Evolutionary conservation across 1,140 invertebrate species (phyloP), one percentile per base, ranked within the genome.

Genomic region (Wasmannia auropunctata): DNA sequence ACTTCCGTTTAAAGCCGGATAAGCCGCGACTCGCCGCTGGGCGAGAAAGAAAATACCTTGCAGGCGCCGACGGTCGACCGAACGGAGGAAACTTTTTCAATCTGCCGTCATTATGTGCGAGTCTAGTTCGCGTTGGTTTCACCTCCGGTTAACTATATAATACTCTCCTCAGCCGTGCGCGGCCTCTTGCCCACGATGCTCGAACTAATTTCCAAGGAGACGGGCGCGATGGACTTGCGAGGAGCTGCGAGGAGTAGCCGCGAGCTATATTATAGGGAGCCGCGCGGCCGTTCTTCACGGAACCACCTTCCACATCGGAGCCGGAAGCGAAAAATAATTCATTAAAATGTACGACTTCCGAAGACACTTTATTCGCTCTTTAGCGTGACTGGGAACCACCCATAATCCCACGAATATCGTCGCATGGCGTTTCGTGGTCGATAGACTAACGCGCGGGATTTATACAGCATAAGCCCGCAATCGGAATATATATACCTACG

Each of bases 1-100:
- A 89, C 88, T 88, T 89, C 85, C 70, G 56, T 89, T 89, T 89
- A 89, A n/a, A 89, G 58, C 87, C 56, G 88, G 87, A 74, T 86
- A 86, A 89, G 86, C 87, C 51, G 70, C 76, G 84, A 88, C 75
- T 79, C 70, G 83, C 69, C 77, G 81, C 72, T 85, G 83, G n/a
- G 79, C 88, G 67, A 87, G 60, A 79, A 77, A 86, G 81, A 83
- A 81, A 87, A 84, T 54, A 77, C 51, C 31, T 60, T n/a, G n/a
- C n/a, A n/a, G 54, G 34, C n/a, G 34, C 22, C 65, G 56, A 63
- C 81, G 51, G 60, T 31, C 77, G 46, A 60, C 19, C 54, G 37
- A 5, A 19, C n/a, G n/a, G n/a, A n/a, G n/a, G 67, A 91, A 94
- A 94, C 90, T 93, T 94, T 94, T 94, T 93, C 92, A 94, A 94